Percentiles rank a stretch among this genome's conserved stretches.
Conservation (phyloP, 1,140 invertebrate genomes). For the Anastrepha ludens region DNA sequence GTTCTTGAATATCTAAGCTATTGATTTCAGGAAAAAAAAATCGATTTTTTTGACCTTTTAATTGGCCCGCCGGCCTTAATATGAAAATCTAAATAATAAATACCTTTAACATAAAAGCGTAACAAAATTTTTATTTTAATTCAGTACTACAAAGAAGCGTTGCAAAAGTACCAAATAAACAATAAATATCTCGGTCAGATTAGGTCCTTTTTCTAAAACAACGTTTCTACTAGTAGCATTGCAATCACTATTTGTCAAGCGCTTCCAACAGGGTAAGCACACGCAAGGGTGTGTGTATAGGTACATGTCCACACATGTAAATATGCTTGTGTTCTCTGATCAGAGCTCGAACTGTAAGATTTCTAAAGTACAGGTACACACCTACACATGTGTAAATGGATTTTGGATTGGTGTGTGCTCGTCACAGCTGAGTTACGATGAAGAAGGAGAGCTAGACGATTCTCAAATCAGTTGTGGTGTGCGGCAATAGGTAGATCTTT, state of each 20-base stretch:
- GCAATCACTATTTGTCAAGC: background rate
- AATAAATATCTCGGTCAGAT: too few relatives aligned
- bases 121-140: too few relatives aligned
- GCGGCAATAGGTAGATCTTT: background rate
- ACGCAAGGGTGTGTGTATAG: background rate
- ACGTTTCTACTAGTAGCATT: too few relatives aligned
- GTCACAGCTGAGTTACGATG: conserved; percentile 7
- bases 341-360: background rate
- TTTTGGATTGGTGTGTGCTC: background rate
- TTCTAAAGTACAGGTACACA: conserved; percentile 9
- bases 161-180: too few relatives aligned
- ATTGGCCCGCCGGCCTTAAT: too few relatives aligned
- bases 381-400: background rate
- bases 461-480: background rate
- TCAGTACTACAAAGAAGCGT: too few relatives aligned
- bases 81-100: too few relatives aligned
- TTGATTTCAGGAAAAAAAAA: too few relatives aligned
- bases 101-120: too few relatives aligned
- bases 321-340: background rate
- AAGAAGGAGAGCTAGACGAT: background rate
- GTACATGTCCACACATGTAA: background rate
- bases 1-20: too few relatives aligned
- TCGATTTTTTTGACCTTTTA: too few relatives aligned
- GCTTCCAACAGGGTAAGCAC: background rate
- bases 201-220: too few relatives aligned